Evolutionary conservation across 2,113 vertebrate genomes (phyloP), one percentile per base, ranked within the genome.

Genomic region (Zeus faber): DNA sequence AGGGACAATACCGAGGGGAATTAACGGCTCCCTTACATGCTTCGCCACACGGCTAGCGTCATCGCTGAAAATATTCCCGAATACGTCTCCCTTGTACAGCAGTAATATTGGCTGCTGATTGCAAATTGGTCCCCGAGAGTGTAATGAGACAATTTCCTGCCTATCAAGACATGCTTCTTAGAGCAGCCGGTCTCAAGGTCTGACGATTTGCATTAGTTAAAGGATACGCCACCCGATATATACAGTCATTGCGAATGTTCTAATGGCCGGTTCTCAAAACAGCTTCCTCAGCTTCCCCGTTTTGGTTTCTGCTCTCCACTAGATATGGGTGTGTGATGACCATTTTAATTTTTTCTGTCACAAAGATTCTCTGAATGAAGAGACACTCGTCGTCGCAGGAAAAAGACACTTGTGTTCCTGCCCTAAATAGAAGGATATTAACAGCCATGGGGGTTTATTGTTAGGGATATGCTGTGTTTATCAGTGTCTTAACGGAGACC

Each of bases 81-180:
- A 33, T 54, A 37, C 45, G 27, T 65, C 56, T 3, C n/a, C n/a
- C 6, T 53, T 25, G 45, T 47, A 31, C 35, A 6, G 27, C 31
- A 45, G 35, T 65, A 66, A 71, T 51, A 50, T 45, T 9, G 51
- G 48, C 31, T 0, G 44, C 72, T 63, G 58, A 82, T 58, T 57
- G 47, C 41, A 72, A 64, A 72, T 66, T 65, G 78, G 46, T 59
- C 69, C 54, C 27, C 1, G 69, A 39, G 69, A 65, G 35, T 37
- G 4, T 63, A 44, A 46, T 59, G 20, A 62, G 44, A 55, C 37
- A 33, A 22, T 62, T 43, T 46, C 47, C 25, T 45, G 17, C 24
- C 3, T 26, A 16, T 45, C 23, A 51, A 54, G 24, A 59, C 58
- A 60, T 43, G 29, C 23, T 9, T 13, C 13, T 17, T 16, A 44